Conservation (phyloP, 2,797 vertebrate species). For the Pampus argenteus region DNA sequence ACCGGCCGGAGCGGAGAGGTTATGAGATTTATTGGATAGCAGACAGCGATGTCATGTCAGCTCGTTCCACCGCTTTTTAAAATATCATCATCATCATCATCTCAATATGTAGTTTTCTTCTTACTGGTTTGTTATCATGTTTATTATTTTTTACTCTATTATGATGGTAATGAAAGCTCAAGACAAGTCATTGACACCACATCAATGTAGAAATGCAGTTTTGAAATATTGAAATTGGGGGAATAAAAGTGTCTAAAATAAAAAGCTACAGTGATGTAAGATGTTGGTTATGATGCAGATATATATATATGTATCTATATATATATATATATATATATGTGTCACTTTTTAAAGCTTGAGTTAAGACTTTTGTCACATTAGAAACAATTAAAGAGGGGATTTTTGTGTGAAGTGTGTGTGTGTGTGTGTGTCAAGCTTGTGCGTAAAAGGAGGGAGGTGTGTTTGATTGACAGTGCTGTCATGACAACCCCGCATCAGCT, state of each 20-base stretch:
- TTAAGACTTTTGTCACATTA: background rate
- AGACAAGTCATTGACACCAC: too few species aligned
- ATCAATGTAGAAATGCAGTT: background rate
- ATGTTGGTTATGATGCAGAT: background rate
- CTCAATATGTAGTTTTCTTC: background rate
- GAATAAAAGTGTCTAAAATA: too few species aligned
- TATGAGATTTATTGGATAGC: slow-evolving; percentile 48
- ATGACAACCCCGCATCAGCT: slow-evolving; percentile 92
- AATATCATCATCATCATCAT: background rate
- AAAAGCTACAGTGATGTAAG: background rate
- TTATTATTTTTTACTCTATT: too few species aligned
- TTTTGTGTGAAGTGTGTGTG: slow-evolving; percentile 1
- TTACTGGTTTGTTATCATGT: background rate
- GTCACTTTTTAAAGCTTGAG: background rate
- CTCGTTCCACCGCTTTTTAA: background rate
- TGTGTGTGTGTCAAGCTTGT: slow-evolving; percentile 1
- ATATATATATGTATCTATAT: too few species aligned
- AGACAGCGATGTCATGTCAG: slow-evolving; percentile 4
- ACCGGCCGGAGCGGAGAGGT: slow-evolving; percentile 30
- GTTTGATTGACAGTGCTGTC: slow-evolving; percentile 94
- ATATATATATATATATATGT: too few species aligned
- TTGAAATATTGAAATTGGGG: too few species aligned
- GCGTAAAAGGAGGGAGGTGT: slow-evolving; percentile 48
- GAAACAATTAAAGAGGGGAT: background rate
- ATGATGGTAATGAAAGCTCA: too few species aligned